phyloP scores from a whole-genome alignment of 2,888 invertebrate species.

The Omphaloscelis lunosa region DNA sequence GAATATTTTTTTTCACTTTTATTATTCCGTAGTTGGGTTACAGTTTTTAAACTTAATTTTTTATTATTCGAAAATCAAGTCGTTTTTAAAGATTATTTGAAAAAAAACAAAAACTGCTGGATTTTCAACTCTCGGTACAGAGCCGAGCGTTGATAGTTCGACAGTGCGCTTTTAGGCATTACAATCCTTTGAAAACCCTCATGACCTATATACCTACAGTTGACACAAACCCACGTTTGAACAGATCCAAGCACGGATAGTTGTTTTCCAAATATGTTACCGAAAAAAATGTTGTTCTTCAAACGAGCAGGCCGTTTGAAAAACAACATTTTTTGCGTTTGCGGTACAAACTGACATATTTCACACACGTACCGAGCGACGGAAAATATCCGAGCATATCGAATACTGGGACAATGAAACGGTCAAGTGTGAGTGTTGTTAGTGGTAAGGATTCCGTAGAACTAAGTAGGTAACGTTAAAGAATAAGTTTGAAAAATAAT shows the following conservation, averaged over 20 bases:
- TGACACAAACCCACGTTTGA: constrained; percentile 10
- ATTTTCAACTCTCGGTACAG: too few relatives aligned
- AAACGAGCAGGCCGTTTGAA: too few relatives aligned
- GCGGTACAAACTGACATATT: constrained; percentile 46
- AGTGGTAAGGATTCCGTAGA: not conserved
- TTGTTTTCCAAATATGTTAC: constrained; percentile 29
- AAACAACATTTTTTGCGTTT: too few relatives aligned
- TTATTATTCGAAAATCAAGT: too few relatives aligned
- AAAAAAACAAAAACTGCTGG: too few relatives aligned
- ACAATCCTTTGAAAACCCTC: not conserved
- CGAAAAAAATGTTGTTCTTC: constrained; percentile 36
- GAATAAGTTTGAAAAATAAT: not conserved
- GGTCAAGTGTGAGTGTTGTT: constrained; percentile 18
- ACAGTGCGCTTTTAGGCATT: too few relatives aligned
- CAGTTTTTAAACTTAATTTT: too few relatives aligned
- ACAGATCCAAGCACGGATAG: not conserved
- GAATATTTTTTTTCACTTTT: too few relatives aligned
- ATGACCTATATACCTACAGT: constrained; percentile 9
- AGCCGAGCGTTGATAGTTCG: too few relatives aligned
- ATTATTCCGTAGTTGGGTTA: too few relatives aligned
- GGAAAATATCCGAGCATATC: constrained; percentile 39
- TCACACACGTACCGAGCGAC: constrained; percentile 32
- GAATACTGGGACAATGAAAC: constrained; percentile 3
- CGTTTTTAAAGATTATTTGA: too few relatives aligned
- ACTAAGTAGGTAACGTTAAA: not conserved